Evolutionary conservation across 2,113 vertebrate genomes (phyloP).

Genomic region (Myotis lucifugus): DNA sequence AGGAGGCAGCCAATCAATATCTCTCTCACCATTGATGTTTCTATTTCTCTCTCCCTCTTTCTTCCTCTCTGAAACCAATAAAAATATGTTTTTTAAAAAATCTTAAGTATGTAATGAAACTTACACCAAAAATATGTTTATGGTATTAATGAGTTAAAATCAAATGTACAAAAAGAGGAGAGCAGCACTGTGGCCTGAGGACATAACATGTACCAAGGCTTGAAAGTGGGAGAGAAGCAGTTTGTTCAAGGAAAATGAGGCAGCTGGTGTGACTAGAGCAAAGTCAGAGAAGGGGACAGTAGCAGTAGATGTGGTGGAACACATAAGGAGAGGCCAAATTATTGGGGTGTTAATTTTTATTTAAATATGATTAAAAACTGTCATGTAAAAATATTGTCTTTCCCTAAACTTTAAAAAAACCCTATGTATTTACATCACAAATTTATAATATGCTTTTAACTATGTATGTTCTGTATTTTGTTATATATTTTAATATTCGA

Average conservation of each 20-base stretch:
- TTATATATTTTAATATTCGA: not conserved
- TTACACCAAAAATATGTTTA: not conserved
- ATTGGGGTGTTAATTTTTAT: not conserved
- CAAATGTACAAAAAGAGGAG: not conserved
- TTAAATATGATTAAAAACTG: not conserved
- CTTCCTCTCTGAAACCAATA: too few species aligned
- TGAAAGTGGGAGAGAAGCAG: not conserved
- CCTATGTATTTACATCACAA: not conserved
- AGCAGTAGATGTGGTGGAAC: not conserved
- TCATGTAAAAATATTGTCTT: not conserved
- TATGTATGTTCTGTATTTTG: not conserved
- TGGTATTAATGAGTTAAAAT: not conserved
- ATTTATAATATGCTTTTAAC: not conserved
- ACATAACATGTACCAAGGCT: rapidly evolving
- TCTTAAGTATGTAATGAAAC: not conserved
- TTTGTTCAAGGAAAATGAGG: not conserved
- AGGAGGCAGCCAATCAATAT: too few species aligned
- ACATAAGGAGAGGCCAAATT: not conserved
- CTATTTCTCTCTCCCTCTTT: too few species aligned
- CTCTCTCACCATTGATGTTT: too few species aligned
- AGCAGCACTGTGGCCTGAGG: not conserved
- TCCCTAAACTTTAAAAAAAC: not conserved
- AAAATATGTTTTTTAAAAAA: too few species aligned
- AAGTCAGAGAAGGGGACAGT: too few species aligned
- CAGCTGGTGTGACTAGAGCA: not conserved